Evolutionary conservation across 2,113 vertebrate genomes (phyloP), one percentile per base, ranked within the genome.

Genomic region (Xiphophorus couchianus): DNA sequence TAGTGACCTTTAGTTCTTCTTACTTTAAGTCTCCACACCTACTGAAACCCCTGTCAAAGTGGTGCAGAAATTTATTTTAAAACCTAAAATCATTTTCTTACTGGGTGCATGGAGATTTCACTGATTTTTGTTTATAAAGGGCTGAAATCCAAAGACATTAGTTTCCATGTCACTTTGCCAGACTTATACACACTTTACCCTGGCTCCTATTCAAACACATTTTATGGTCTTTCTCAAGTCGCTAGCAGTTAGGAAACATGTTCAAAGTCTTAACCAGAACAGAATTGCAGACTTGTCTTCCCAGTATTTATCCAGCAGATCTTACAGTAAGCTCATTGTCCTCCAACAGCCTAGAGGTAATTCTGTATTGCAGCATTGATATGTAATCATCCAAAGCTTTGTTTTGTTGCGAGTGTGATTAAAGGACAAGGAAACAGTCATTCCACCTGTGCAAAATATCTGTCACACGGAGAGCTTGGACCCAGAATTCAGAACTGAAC

Each of bases 321-420:
- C 31, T 63, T 69, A 37, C 62, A 77, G 33, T 84, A 86, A 89
- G 70, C 89, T 73, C 66, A 84, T 88, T 90, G 87, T 86, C 90
- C 69, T 83, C 73, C 76, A 76, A 72, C 65, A 86, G 69, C 86
- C 73, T 73, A 76, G 78, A 76, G 81, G 35, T 84, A 80, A 84
- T 84, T 86, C 87, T 82, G 84, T 62, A 84, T 83, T 88, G 81
- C 74, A 33, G 80, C 85, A 82, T 73, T 68, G 69, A 85, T 76
- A 87, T 81, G 28, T 64, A 90, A 90, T 87, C 83, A 71, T 81
- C 70, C 54, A 84, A 87, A 85, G 78, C 66, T 70, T 77, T 85
- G 87, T 77, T 86, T 81, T 81, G 58, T 72, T 81, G 69, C 79
- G 76, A 84, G 66, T 66, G 72, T 81, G 89, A 71, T 80, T 72